Evolutionary conservation across 2,888 invertebrate species (phyloP), one percentile per base, ranked within the genome.

Genomic region (Phasia obesa): DNA sequence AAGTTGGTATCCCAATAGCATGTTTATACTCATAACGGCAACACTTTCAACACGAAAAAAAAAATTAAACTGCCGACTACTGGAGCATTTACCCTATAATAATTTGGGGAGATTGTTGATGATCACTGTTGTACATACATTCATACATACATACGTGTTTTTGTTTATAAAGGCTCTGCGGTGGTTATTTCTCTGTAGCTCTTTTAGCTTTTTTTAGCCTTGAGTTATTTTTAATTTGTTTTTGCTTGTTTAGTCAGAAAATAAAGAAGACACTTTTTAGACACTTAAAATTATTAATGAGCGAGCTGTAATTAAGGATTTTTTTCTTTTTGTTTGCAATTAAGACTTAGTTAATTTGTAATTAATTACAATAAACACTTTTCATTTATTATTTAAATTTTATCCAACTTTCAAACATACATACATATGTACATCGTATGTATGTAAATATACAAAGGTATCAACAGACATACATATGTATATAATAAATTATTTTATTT

Each of bases 161-260:
- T 49, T 19, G 13, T 59, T 59, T 31, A 0, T 19, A 51, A 51
- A 73, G 25, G 35, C 17, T n/a, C n/a, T 44, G 2, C 21, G 27
- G 17, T 42, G 38, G 15, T 44, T 55, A 4, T 21, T 53, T 38
- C 6, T 31, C 51, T 38, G 35, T 49, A 11, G 6, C 1, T 27
- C 1, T 23, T 19, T n/a, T 21, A 5, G 42, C 42, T 25, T 38
- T 47, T 49, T 64, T 23, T 19, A 51, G 59, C 67, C 73, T 67
- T 59, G 59, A 60, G 27, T 53, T 73, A 80, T 74, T 67, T 74
- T 62, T 74, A 80, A 69, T 75, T 55, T 38, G 19, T 19, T 47
- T 53, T 70, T 42, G 19, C 62, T 35, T 42, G 47, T 57, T 51
- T 64, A 23, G 25, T 19, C 55, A 11, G 23, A 35, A 38, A 25